Evolutionary conservation across 2,113 vertebrate genomes (phyloP).

Genomic region (Leptosomus discolor): DNA sequence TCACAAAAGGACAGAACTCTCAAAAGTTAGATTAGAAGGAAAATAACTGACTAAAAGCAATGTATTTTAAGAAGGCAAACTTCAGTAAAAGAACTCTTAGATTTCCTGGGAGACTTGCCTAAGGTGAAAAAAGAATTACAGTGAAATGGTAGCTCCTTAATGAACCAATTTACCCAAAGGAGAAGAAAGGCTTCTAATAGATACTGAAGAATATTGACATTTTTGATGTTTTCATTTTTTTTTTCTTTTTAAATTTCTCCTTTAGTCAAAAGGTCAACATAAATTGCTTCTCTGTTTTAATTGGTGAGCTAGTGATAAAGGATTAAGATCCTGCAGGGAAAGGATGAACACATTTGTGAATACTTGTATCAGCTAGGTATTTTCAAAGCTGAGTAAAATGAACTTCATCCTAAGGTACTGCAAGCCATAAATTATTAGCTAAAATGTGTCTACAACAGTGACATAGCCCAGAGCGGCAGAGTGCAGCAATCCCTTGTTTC

Average conservation of each 20-base stretch:
- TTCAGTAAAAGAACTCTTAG: not conserved
- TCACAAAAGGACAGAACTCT: not conserved
- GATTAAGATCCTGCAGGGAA: not conserved
- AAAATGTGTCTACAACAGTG: not conserved
- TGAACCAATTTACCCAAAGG: not conserved
- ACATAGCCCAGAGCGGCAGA: not conserved
- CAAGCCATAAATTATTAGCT: not conserved
- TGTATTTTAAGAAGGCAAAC: not conserved
- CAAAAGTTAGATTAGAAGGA: not conserved
- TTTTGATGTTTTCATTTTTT: not conserved
- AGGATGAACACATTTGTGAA: not conserved
- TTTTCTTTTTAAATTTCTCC: not conserved
- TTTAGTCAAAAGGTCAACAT: not conserved
- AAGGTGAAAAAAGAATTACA: not conserved
- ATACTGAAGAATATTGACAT: not conserved
- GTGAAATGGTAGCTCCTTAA: not conserved
- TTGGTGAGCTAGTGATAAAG: not conserved
- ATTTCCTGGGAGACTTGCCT: not conserved
- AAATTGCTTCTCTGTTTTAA: not conserved
- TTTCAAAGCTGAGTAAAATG: not conserved
- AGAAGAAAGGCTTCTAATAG: not conserved
- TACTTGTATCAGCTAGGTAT: not conserved
- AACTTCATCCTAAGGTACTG: not conserved
- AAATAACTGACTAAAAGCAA: not conserved
- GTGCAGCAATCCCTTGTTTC: conserved; percentile 16